These are phyloP conservation scores for Cephus sareptanus DNA, from an alignment of 2,888 invertebrate species.

Conservation along the genomic window DNA sequence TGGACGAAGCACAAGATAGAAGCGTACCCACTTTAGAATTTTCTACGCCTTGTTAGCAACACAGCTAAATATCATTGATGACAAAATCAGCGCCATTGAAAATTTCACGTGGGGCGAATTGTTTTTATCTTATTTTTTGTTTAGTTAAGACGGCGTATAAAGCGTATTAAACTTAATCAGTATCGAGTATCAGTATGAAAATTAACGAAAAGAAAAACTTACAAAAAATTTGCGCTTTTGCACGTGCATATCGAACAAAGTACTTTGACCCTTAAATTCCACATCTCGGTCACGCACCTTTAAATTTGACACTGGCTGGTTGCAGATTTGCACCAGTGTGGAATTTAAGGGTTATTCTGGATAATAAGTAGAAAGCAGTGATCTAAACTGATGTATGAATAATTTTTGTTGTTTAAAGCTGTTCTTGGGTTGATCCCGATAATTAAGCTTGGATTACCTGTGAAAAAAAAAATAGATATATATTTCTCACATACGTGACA, in stretches of 20 bases:
- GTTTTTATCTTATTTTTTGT: conserved; percentile 33
- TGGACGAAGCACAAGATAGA: conserved; percentile 49
- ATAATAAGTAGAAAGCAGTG: conserved; percentile 28
- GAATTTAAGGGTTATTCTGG: conserved; percentile 11
- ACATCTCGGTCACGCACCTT: too few relatives aligned
- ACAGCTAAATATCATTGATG: neutral
- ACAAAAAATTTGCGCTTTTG: conserved; percentile 38
- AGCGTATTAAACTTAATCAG: conserved; percentile 52
- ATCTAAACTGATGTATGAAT: conserved; percentile 8
- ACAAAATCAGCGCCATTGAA: conserved; percentile 17
- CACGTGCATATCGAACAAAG: conserved; percentile 48
- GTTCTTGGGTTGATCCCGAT: conserved; percentile 48
- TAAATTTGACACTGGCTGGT: too few relatives aligned
- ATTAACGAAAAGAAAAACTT: neutral
- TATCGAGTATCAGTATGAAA: conserved; percentile 58
- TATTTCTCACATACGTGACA: conserved; percentile 53
- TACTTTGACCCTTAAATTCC: conserved; percentile 24
- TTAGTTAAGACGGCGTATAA: conserved; percentile 3
- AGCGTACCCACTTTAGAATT: conserved; percentile 42
- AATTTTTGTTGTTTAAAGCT: conserved; percentile 40
- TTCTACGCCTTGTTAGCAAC: conserved; percentile 19
- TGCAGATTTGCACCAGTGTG: too few relatives aligned
- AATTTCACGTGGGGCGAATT: conserved; percentile 42
- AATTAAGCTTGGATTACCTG: conserved; percentile 40
- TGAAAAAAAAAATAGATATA: conserved; percentile 34